A percentile compares a stretch with the other conserved stretches of the same genome.
Evolutionary conservation across 2,888 invertebrate genomes (phyloP).

Genomic region (Ornithoptera priamus): DNA sequence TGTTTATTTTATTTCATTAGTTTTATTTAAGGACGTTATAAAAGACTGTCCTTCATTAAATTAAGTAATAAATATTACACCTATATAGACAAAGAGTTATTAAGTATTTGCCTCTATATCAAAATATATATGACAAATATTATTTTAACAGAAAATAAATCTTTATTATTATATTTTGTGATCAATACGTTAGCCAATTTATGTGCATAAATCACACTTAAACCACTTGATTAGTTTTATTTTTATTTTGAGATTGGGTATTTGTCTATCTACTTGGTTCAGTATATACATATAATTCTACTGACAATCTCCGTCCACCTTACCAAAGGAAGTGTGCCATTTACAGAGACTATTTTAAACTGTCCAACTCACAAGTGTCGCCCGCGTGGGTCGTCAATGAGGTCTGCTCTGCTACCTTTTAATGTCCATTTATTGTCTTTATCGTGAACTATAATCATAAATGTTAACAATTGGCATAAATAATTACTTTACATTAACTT

Average conservation of each 20-base stretch:
- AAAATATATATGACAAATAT: neutral
- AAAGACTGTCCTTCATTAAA: neutral
- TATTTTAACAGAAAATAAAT: neutral
- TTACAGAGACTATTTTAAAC: constrained; percentile 58
- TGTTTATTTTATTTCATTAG: neutral
- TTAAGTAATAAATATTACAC: neutral
- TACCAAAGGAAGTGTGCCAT: constrained; percentile 54
- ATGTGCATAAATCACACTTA: no score
- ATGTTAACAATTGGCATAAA: no score
- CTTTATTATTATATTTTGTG: no score
- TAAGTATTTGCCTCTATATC: neutral
- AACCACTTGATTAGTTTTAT: neutral
- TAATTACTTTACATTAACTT: no score
- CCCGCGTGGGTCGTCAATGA: constrained; percentile 9
- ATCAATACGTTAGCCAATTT: no score
- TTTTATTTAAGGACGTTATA: neutral
- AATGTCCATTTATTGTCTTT: neutral
- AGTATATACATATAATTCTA: neutral
- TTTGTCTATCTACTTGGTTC: constrained; percentile 3
- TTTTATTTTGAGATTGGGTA: neutral
- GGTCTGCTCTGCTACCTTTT: constrained; percentile 7
- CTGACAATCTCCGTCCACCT: constrained; percentile 32
- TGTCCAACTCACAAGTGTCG: constrained; percentile 44
- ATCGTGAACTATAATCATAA: neutral
- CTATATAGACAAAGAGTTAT: no score